Conservation (phyloP, 2,113 vertebrate species). For the Pluvialis apricaria region DNA sequence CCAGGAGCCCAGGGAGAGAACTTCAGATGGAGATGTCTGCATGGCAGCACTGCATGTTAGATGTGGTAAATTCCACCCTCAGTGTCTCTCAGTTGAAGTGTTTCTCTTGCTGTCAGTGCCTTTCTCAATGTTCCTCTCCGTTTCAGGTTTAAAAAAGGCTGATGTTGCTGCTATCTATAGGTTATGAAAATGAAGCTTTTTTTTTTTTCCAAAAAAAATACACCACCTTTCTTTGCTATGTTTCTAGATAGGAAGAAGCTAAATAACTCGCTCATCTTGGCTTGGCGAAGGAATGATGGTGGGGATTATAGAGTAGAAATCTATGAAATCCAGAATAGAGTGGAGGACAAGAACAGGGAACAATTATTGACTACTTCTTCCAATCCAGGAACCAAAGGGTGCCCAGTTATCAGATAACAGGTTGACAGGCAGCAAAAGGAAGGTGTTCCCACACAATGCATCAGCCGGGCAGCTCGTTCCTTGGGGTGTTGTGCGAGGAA, state of each 20-base stretch:
- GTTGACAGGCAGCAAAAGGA: background rate
- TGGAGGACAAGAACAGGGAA: background rate
- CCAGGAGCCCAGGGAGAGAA: background rate
- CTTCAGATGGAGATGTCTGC: background rate
- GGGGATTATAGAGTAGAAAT: background rate
- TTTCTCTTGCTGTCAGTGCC: background rate
- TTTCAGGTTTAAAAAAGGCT: background rate
- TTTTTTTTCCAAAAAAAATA: background rate
- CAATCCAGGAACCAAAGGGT: background rate
- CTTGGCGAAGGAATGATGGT: background rate
- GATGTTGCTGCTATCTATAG: background rate
- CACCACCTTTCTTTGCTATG: background rate
- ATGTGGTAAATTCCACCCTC: background rate
- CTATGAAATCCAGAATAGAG: background rate
- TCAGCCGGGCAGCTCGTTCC: background rate
- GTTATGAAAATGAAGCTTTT: slow-evolving; percentile 2
- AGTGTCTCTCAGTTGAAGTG: background rate
- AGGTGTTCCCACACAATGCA: background rate
- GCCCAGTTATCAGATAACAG: background rate
- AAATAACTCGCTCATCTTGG: background rate
- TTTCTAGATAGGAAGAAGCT: background rate
- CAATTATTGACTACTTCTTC: background rate
- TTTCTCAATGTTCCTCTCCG: background rate
- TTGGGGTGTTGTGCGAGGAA: background rate
- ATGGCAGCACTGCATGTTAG: background rate